Evolutionary conservation across 2,888 invertebrate genomes (phyloP), one percentile per base, ranked within the genome.

Genomic region (Torymus texanus): DNA sequence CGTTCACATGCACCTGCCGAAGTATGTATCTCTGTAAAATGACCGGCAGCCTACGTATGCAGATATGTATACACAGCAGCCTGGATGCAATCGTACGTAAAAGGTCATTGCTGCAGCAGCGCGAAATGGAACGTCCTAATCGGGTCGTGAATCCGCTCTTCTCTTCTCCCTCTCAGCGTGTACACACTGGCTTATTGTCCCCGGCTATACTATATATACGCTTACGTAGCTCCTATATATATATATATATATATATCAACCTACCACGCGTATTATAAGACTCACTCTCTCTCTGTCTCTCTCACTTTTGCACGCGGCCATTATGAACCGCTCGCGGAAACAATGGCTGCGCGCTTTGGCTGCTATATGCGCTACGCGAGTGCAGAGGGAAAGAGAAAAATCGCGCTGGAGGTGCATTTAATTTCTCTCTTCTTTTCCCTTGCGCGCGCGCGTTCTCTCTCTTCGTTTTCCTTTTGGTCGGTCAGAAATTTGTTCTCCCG

Each of bases 351-450:
- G 41, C 21, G 21, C 21, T 21, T 21, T 21, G 21, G 21, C 21
- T 21, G 21, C 21, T 21, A 21, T 21, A 21, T 21, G 21, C 21
- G 21, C 21, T 21, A 41, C 10, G 10, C 10, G 41, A 5, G 29
- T 5, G 5, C 29, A n/a, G 21, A 13, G 29, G 12, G 29, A 13
- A 55, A n/a, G 72, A 55, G 61, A 73, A 78, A 53, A 73, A 65
- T 77, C 62, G 63, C 55, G 29, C 65, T 51, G 50, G 41, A 29
- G 73, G n/a, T 74, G 78, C 78, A 67, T 78, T 78, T 78, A 73
- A 73, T 62, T 72, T 72, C 78, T 78, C 63, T n/a, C 21, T n/a
- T 18, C 10, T 51, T 12, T 12, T 21, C 21, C 21, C 21, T 21
- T 2, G 1, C 21, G 1, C 21, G 21, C 21, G 21, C 61, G 10